phyloP scores from a whole-genome alignment of 2,888 invertebrate species.

The Brachylomia viminalis region DNA sequence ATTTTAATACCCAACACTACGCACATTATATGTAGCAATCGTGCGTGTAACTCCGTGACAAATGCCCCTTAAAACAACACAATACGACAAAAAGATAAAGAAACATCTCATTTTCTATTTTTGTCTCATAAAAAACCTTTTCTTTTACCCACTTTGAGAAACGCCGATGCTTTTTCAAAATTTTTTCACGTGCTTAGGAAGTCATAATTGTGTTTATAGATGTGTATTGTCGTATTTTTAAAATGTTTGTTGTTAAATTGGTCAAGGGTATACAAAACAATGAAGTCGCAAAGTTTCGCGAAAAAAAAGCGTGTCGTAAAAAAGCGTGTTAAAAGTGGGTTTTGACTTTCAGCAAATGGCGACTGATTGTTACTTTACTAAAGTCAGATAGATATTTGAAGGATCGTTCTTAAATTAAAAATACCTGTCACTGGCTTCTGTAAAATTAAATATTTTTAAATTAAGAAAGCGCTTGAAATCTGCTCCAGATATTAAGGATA shows the following conservation, averaged over 20 bases:
- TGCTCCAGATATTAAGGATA: not conserved
- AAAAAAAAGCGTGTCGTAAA: constrained; percentile 69
- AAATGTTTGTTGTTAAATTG: constrained; percentile 72
- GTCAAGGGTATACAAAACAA: constrained; percentile 74
- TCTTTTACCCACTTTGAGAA: constrained; percentile 62
- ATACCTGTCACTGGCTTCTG: not conserved
- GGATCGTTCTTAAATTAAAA: not conserved
- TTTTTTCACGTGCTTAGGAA: constrained; percentile 70
- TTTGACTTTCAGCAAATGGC: constrained; percentile 43
- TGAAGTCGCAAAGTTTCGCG: constrained; percentile 69
- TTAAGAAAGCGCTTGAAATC: not conserved
- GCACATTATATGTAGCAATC: constrained; percentile 46
- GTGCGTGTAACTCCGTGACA: constrained; percentile 61
- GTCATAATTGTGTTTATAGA: constrained; percentile 75
- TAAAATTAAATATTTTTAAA: not conserved
- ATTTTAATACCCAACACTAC: constrained; percentile 45
- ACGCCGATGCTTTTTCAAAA: constrained; percentile 69
- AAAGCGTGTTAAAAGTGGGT: constrained; percentile 63
- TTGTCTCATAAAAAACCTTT: constrained; percentile 60
- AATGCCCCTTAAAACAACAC: constrained; percentile 62
- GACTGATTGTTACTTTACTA: constrained; percentile 5
- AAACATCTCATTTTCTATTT: constrained; percentile 59
- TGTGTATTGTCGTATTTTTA: constrained; percentile 69
- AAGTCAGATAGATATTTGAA: constrained; percentile 18
- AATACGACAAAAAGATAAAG: constrained; percentile 65